A percentile compares a stretch with the other conserved stretches of the same genome.
Evolutionary conservation across 2,888 invertebrate genomes (phyloP).

Genomic region (Lacanobia wlatinum): DNA sequence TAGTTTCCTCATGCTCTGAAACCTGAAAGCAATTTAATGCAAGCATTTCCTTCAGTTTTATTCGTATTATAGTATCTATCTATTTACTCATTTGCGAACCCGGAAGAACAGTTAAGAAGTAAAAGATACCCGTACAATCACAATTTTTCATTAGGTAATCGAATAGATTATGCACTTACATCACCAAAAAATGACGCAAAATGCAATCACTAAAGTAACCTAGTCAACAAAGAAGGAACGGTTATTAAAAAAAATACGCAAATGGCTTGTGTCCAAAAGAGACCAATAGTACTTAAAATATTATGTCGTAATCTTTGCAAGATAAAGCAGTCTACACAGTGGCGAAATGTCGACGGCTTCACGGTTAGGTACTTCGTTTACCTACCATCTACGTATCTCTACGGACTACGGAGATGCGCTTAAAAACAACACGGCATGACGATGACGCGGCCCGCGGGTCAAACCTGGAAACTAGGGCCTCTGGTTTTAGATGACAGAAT

Average conservation of each 20-base stretch:
- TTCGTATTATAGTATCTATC: no score
- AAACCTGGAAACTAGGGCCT: neutral
- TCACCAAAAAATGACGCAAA: constrained; percentile 40
- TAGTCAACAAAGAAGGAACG: constrained; percentile 33
- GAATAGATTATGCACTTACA: constrained; percentile 7
- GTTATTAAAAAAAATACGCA: constrained; percentile 38
- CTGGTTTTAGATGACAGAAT: constrained; percentile 9
- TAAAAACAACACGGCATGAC: constrained; percentile 14
- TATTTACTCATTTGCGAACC: no score
- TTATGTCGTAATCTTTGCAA: constrained; percentile 28
- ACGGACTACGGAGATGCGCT: neutral
- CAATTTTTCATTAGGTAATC: no score
- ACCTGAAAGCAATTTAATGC: no score
- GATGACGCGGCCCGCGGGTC: no score
- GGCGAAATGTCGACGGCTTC: constrained; percentile 5
- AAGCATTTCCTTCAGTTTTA: no score
- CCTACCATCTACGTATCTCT: neutral
- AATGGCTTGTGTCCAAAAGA: constrained; percentile 11
- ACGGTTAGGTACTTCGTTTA: constrained; percentile 7
- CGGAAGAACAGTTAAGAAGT: no score
- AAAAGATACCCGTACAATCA: no score
- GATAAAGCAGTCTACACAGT: neutral
- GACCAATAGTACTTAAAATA: constrained; percentile 10
- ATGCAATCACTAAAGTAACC: constrained; percentile 28
- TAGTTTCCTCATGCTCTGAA: no score